Percentiles rank a stretch among this genome's conserved stretches.
Conservation (phyloP, 1,140 invertebrate genomes). For the Calliopsis andreniformis region DNA sequence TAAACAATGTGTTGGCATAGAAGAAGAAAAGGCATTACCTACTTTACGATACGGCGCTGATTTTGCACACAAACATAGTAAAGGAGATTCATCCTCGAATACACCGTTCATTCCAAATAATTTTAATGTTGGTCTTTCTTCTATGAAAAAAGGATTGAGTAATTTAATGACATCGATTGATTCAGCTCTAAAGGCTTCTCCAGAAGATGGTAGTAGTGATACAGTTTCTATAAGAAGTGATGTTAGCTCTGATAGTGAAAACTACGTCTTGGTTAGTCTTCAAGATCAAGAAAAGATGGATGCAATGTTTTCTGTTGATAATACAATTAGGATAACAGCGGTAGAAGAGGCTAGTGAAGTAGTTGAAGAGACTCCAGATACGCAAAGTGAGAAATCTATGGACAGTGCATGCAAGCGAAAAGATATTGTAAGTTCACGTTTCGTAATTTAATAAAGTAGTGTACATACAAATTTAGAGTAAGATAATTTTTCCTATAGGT, state of each 20-base stretch:
- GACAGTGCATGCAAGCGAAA: constrained; percentile 89
- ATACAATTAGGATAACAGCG: constrained; percentile 78
- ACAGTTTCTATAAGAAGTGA: constrained; percentile 87
- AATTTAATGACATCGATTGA: constrained; percentile 91
- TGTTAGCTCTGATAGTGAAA: constrained; percentile 90
- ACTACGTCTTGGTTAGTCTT: constrained; percentile 86
- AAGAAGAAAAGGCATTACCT: constrained; percentile 44
- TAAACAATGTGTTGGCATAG: constrained; percentile 21
- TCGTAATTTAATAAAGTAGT: background rate
- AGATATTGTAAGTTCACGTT: constrained; percentile 85
- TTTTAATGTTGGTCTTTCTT: constrained; percentile 84
- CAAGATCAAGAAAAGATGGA: constrained; percentile 85
- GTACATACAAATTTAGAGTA: background rate
- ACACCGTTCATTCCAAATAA: constrained; percentile 78
- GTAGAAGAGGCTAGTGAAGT: constrained; percentile 93
- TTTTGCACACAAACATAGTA: constrained; percentile 52
- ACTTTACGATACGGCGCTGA: constrained; percentile 32
- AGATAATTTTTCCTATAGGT: constrained; percentile 82
- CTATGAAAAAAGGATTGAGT: constrained; percentile 90
- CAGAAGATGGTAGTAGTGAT: constrained; percentile 87
- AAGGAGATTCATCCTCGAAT: constrained; percentile 59
- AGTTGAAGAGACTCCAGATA: constrained; percentile 87
- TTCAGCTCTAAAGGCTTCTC: constrained; percentile 86
- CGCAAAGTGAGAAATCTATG: constrained; percentile 90
- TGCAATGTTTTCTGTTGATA: constrained; percentile 81